Evolutionary conservation across 2,113 vertebrate genomes (phyloP).

Genomic region (Polypterus bichir): DNA sequence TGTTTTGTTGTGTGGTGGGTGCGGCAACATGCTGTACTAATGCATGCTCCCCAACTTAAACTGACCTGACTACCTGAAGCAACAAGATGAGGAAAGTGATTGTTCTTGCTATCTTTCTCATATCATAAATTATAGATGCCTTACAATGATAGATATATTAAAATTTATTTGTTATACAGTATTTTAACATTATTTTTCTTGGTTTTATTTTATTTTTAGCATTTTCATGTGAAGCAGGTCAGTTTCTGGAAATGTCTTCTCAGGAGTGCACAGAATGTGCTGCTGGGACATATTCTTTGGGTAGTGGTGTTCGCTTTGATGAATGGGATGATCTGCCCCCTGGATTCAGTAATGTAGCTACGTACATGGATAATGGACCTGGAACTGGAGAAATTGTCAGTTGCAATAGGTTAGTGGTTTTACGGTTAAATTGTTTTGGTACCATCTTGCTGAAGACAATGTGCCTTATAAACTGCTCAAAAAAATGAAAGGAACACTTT

Average conservation of each 20-base stretch:
- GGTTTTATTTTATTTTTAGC: constrained; percentile 43
- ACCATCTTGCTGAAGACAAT: no score
- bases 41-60: no score
- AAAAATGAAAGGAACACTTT: no score
- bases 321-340: constrained; percentile 83
- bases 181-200: constrained; percentile 7
- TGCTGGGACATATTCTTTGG: constrained; percentile 83
- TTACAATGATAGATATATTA: no score
- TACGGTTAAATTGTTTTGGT: not conserved
- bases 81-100: no score
- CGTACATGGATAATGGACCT: constrained; percentile 63
- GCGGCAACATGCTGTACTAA: no score
- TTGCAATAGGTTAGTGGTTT: constrained; percentile 69
- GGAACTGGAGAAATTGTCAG: constrained; percentile 44
- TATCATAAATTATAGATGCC: no score
- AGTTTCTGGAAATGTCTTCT: constrained; percentile 91
- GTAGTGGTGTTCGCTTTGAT: constrained; percentile 88
- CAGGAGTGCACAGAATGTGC: constrained; percentile 84
- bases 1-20: no score
- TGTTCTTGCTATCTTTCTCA: no score
- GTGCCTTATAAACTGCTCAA: no score
- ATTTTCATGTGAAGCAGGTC: constrained; percentile 82
- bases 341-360: constrained; percentile 83
- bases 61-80: no score
- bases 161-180: not conserved